Conservation (phyloP, 2,797 vertebrate genomes). For the Sphenopsis melanotis region DNA sequence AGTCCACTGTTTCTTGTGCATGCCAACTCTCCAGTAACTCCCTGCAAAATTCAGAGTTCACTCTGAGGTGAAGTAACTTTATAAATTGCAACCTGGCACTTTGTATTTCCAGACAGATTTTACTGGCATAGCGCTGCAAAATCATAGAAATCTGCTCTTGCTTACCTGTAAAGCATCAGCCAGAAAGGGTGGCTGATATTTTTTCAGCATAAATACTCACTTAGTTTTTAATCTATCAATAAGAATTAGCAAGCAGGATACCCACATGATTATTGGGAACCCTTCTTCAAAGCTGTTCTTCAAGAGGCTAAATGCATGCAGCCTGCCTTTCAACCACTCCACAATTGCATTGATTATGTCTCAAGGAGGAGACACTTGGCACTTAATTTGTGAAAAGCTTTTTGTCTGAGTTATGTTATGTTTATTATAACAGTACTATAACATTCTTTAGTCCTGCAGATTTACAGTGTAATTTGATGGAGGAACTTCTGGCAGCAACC, state of each 20-base stretch:
- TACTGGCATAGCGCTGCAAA: neutral
- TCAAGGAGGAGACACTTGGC: slow-evolving; percentile 18
- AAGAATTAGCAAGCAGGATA: neutral
- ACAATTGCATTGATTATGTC: slow-evolving; percentile 1
- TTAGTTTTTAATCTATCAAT: neutral
- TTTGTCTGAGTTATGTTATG: slow-evolving; percentile 27
- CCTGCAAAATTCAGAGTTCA: neutral
- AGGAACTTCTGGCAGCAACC: neutral
- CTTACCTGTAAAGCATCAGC: neutral
- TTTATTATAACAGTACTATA: slow-evolving; percentile 8
- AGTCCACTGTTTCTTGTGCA: neutral
- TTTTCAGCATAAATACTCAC: neutral
- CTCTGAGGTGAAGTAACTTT: neutral
- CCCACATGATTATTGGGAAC: neutral
- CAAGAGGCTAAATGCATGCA: neutral
- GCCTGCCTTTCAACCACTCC: neutral
- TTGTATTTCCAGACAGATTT: neutral
- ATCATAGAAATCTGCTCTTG: neutral
- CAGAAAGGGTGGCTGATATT: neutral
- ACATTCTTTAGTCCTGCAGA: neutral
- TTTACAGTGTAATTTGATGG: neutral
- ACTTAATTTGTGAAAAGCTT: slow-evolving; percentile 27
- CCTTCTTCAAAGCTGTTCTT: neutral
- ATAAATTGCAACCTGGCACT: neutral
- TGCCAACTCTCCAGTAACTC: neutral